Evolutionary conservation across 53 echinoderm and acorn worm species (phyloP), one percentile per base, ranked within the genome.

Genomic region (Arbacia lixula): DNA sequence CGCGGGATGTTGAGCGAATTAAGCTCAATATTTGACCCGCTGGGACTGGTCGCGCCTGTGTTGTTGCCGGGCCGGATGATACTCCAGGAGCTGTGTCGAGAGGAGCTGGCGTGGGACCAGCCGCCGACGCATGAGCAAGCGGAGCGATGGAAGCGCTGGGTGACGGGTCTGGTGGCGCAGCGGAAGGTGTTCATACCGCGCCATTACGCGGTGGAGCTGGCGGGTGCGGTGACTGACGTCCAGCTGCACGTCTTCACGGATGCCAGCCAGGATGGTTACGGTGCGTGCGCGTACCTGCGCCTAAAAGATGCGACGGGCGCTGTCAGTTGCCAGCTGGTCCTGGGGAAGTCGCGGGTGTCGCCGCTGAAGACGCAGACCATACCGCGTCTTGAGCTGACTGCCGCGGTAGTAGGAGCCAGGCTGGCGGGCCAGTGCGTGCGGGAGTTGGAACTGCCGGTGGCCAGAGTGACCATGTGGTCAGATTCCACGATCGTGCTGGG

Each of bases 21-120:
- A 33, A 88, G 88, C 33, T 51, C 73, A 3, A 36, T 88, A 6
- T 88, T 83, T 16, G 88, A 88, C 55, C 88, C 87, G 25, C 61
- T 91, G 3, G 88, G 85, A 37, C 76, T 91, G 32, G 88, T 56
- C 5, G 88, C 85, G 26, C 91, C 91, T 0, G 71, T 88, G 58
- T 53, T 85, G 3, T 21, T 88, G 34, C 57, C 38, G 19, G 88
- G 88, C 16, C 85, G 88, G 50, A 72, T 85, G 24, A 61, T 88
- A 27, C 54, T 88, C 0, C 91, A 91, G 21, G 71, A 79, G 46
- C 30, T 91, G 2, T 88, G 91, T 26, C 54, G 50, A 22, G 28
- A 53, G 41, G 71, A 49, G 64, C 57, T 85, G 41, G 65, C 64
- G 35, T 88, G 92, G 92, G 88, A 91, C 36, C 56, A 91, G 25